Evolutionary conservation across 2,113 vertebrate species (phyloP).

Genomic region (Rhadina sibilatrix): DNA sequence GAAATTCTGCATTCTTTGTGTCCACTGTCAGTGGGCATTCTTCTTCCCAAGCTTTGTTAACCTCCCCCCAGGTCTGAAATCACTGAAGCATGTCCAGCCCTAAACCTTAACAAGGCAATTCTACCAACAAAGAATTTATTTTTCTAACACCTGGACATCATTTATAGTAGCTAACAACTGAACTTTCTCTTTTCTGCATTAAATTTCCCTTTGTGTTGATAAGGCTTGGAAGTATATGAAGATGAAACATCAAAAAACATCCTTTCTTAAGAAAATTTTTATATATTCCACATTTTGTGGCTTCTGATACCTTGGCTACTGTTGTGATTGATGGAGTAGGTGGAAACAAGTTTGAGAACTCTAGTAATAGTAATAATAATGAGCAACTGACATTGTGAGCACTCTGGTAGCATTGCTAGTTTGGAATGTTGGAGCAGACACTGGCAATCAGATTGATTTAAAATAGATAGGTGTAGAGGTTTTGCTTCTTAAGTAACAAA

Average conservation of each 20-base stretch:
- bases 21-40: neutral
- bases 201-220: neutral
- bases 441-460: neutral
- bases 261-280: neutral
- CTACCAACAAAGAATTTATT: neutral
- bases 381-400: neutral
- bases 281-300: neutral
- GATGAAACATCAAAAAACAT: neutral
- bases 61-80: neutral
- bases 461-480: neutral
- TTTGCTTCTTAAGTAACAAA: neutral
- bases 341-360: neutral
- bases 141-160: neutral
- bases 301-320: neutral
- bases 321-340: neutral
- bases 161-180: neutral
- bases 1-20: neutral
- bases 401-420: neutral
- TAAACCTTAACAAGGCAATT: neutral
- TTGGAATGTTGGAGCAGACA: neutral
- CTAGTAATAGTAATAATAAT: neutral
- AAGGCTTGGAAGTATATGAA: neutral
- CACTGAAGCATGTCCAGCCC: neutral
- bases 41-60: neutral
- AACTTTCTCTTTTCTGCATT: neutral